phyloP scores from a whole-genome alignment of 1,140 invertebrate species.

The Eupeodes corollae region DNA sequence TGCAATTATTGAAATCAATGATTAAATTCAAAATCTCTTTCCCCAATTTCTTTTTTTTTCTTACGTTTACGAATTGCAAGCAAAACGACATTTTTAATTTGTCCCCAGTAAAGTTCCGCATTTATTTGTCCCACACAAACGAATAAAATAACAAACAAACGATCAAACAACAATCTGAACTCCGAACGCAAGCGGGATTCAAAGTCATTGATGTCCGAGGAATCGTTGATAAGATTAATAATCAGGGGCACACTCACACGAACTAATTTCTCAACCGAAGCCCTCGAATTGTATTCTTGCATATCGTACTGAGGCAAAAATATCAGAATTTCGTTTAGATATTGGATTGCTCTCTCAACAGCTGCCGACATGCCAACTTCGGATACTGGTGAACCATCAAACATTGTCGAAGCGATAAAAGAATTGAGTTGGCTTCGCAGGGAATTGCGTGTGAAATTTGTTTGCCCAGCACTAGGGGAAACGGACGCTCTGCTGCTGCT shows the following conservation, averaged over 20 bases:
- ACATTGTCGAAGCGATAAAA: conserved; percentile 16
- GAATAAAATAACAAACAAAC: conserved; percentile 24
- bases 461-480: background rate
- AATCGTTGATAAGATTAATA: conserved; percentile 36
- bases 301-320: conserved; percentile 30
- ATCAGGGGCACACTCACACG: conserved; percentile 16
- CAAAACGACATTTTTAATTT: conserved; percentile 20
- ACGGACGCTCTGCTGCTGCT: background rate
- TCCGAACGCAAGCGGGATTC: conserved; percentile 37
- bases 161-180: conserved; percentile 19
- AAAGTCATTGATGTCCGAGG: conserved; percentile 30
- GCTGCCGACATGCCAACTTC: conserved; percentile 21
- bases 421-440: conserved; percentile 9
- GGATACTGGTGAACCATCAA: conserved; percentile 20
- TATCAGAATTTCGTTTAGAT: conserved; percentile 20
- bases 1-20: conserved; percentile 3
- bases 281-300: conserved; percentile 26
- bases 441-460: conserved; percentile 18
- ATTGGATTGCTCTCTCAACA: conserved; percentile 18
- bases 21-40: background rate
- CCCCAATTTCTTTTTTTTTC: no score
- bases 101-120: conserved; percentile 27
- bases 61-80: conserved; percentile 18
- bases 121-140: conserved; percentile 26
- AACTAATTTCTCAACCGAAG: conserved; percentile 29